Evolutionary conservation across 2,113 vertebrate genomes (phyloP), one percentile per base, ranked within the genome.

Genomic region (Rhynchomys soricoides): DNA sequence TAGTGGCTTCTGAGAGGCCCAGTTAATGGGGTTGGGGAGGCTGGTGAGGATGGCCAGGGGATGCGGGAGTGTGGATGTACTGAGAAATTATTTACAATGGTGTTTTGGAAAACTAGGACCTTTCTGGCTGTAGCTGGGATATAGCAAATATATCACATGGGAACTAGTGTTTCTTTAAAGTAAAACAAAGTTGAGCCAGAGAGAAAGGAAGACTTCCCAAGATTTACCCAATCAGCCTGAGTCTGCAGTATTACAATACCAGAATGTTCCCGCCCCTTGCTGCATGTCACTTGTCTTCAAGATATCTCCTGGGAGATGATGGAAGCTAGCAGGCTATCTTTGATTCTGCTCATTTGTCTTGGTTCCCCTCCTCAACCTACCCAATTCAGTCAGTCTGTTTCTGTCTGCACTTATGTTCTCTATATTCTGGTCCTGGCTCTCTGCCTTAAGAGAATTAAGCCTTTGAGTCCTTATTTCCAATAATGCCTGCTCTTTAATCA

Each of bases 1-100:
- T 31, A 11, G 55, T 83, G 74, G 62, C 17, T 9, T 89, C 73
- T 40, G 31, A 15, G 0, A 87, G 70, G 45, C 1, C 31, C 0
- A 6, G n/a, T 5, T n/a, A 1, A 19, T n/a, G n/a, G n/a, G n/a
- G n/a, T n/a, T n/a, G 15, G 8, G 29, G n/a, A 59, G 26, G 77
- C 19, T 57, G 55, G 17, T 7, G 77, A 59, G 3, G 45, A 1
- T 0, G 7, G 40, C 15, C 45, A 31, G 66, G 22, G 52, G 10
- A 5, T 0, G 4, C 59, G 3, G 22, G 48, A 21, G 3, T 37
- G 7, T 0, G 8, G 31, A 9, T 50, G 34, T 0, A 1, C 31
- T 2, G 22, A 90, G 55, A 74, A 55, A 26, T 45, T 45, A 4
- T 31, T 79, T 19, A 29, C 5, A 37, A 17, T 24, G 22, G 24